These are phyloP conservation scores for Brachyptera putata DNA, from an alignment of 2,888 invertebrate species.

Conservation along the genomic window DNA sequence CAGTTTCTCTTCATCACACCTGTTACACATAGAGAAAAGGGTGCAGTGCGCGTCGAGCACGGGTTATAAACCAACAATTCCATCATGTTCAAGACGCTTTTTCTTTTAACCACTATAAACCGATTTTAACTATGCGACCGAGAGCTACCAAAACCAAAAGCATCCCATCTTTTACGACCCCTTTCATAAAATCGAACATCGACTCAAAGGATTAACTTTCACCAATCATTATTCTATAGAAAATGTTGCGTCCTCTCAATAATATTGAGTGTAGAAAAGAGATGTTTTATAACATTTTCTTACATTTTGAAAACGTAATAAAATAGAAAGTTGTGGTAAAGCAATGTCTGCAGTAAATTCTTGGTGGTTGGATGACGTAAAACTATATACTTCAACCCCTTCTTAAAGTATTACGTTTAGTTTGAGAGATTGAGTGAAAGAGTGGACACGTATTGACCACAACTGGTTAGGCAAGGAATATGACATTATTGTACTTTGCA, in stretches of 20 bases:
- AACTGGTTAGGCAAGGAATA: no score
- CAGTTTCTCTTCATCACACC: no score
- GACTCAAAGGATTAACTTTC: neutral
- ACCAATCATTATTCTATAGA: neutral
- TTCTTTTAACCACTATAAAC: neutral
- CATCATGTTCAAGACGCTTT: neutral
- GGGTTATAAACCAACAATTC: neutral
- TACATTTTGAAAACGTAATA: slow-evolving; percentile 6
- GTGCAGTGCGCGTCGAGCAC: no score
- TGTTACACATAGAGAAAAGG: no score
- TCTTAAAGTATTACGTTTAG: no score
- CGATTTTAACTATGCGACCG: no score
- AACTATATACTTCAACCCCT: neutral
- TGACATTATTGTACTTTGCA: no score
- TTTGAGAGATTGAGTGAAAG: slow-evolving; percentile 1
- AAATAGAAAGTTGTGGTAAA: slow-evolving; percentile 14
- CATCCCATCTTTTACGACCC: slow-evolving; percentile 1
- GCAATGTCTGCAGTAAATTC: neutral
- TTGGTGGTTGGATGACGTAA: neutral
- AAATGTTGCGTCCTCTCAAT: neutral
- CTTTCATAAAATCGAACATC: neutral
- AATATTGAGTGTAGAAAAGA: neutral
- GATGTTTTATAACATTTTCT: neutral
- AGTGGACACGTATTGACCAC: slow-evolving; percentile 1
- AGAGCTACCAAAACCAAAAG: no score